These are phyloP conservation scores for Syrphus vitripennis DNA, from an alignment of 2,888 invertebrate genomes.

Conservation along the genomic window DNA sequence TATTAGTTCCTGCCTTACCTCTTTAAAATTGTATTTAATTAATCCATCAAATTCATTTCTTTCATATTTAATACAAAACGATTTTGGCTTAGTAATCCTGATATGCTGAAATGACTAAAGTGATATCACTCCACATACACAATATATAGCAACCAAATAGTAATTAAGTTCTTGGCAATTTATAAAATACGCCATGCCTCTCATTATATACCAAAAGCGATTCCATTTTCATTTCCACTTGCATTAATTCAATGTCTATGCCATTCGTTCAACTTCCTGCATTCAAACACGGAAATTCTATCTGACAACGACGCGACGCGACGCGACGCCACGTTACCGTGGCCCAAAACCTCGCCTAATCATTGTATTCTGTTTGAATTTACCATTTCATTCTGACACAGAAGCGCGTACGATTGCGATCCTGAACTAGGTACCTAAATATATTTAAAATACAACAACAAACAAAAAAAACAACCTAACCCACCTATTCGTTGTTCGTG, in stretches of 20 bases:
- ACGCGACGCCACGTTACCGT: not conserved
- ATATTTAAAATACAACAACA: not conserved
- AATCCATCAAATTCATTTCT: not conserved
- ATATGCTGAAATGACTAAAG: not conserved
- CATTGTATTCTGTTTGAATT: constrained; percentile 40
- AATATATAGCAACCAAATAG: constrained; percentile 25
- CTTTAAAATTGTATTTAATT: too few species aligned
- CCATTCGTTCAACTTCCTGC: constrained; percentile 50
- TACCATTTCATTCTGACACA: not conserved
- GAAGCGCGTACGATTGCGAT: not conserved
- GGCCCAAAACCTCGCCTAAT: constrained; percentile 39
- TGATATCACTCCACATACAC: not conserved
- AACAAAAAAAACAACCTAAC: not conserved
- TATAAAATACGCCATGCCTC: not conserved
- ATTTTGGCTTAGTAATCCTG: constrained; percentile 31
- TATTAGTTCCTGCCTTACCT: too few species aligned
- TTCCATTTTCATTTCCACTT: constrained; percentile 68
- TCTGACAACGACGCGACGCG: not conserved
- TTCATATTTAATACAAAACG: not conserved
- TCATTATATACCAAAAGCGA: constrained; percentile 41
- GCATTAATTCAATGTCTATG: constrained; percentile 59
- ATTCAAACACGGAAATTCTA: not conserved
- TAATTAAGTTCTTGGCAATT: constrained; percentile 42
- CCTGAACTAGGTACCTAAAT: not conserved
- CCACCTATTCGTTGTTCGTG: not conserved